Evolutionary conservation across 2,888 invertebrate species (phyloP).

Genomic region (Cephalotes varians): DNA sequence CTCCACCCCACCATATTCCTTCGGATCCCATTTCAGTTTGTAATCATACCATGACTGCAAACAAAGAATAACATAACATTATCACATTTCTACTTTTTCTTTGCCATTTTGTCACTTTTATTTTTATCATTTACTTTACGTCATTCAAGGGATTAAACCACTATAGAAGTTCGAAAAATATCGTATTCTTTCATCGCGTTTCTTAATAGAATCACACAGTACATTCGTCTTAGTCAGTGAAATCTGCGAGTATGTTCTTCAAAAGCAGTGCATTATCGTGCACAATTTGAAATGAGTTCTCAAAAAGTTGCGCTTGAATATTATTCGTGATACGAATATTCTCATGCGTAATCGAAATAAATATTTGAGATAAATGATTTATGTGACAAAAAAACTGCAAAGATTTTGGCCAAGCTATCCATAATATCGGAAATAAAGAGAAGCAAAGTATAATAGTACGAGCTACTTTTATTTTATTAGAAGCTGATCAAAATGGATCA

Average conservation of each 20-base stretch:
- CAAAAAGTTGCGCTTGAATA: background rate
- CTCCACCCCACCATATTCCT: slow-evolving; percentile 94
- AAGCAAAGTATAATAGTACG: too few relatives aligned
- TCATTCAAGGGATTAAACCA: background rate
- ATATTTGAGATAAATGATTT: background rate
- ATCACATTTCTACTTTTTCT: background rate
- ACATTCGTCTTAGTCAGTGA: background rate
- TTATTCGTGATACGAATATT: background rate
- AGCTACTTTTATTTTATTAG: too few relatives aligned
- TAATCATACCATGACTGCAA: slow-evolving; percentile 94
- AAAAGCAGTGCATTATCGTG: background rate
- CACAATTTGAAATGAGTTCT: background rate
- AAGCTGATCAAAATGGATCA: too few relatives aligned
- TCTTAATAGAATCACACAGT: background rate
- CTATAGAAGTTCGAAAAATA: background rate
- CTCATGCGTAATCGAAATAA: background rate
- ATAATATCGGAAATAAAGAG: too few relatives aligned
- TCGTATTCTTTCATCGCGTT: too few relatives aligned
- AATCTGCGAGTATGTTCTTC: background rate
- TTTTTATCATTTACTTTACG: background rate
- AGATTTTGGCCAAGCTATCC: too few relatives aligned
- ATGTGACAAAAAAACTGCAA: too few relatives aligned
- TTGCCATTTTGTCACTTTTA: background rate
- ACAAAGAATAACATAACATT: slow-evolving; percentile 52
- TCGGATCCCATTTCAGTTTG: slow-evolving; percentile 94